Percentiles rank a stretch among this genome's conserved stretches.
phyloP scores from a whole-genome alignment of 2,888 invertebrate species.

The Lasioglossum oenotherae region DNA sequence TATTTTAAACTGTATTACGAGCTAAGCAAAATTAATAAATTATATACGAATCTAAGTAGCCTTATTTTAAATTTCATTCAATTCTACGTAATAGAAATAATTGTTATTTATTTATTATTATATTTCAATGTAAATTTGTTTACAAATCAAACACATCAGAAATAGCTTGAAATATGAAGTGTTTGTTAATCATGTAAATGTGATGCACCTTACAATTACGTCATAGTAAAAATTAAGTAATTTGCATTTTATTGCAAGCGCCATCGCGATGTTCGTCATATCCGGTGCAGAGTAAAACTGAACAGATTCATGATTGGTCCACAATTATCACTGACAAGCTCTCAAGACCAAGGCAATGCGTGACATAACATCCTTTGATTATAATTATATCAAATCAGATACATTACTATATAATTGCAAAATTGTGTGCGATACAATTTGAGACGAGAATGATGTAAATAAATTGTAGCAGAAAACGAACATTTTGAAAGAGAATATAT shows the following conservation, averaged over 20 bases:
- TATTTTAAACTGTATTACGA: neutral
- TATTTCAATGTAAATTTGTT: neutral
- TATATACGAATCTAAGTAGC: neutral
- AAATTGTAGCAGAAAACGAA: neutral
- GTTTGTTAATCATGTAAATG: neutral
- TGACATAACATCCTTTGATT: constrained; percentile 53
- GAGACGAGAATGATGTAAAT: neutral
- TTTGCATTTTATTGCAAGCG: constrained; percentile 29
- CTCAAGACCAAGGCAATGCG: constrained; percentile 48
- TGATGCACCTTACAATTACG: constrained; percentile 2
- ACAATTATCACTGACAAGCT: constrained; percentile 41
- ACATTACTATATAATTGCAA: constrained; percentile 32
- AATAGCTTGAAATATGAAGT: neutral
- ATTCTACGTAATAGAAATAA: neutral
- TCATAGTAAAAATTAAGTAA: constrained; percentile 17
- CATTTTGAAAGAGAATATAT: neutral
- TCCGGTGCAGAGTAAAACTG: constrained; percentile 46
- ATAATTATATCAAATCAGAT: constrained; percentile 39
- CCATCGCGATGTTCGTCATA: constrained; percentile 36
- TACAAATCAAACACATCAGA: neutral
- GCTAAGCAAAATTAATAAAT: neutral
- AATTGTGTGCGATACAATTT: neutral
- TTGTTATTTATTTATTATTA: neutral
- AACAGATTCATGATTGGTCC: constrained; percentile 47
- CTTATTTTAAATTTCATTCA: neutral